phyloP scores from a whole-genome alignment of 2,888 invertebrate genomes.

The Mythimna ferrago region DNA sequence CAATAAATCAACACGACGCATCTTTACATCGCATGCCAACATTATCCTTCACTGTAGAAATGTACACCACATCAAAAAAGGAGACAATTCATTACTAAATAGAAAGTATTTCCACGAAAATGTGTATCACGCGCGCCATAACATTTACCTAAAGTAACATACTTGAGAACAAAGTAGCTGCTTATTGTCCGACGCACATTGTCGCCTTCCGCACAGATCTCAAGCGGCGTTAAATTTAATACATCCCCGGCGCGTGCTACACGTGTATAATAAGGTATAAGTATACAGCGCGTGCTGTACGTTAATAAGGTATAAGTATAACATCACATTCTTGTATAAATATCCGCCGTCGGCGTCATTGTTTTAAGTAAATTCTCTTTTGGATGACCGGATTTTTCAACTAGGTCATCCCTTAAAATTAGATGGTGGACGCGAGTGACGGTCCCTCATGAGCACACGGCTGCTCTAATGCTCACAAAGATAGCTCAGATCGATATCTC shows the following conservation, averaged over 20 bases:
- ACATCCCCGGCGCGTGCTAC: conserved; percentile 30
- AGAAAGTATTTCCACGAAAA: conserved; percentile 1
- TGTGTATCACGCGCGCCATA: conserved; percentile 2
- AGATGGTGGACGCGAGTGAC: conserved; percentile 69
- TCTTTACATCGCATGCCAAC: background rate
- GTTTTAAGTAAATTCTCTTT: conserved; percentile 70
- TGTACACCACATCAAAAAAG: background rate
- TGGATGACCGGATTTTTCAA: conserved; percentile 82
- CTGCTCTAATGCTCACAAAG: conserved; percentile 78
- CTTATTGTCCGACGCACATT: conserved; percentile 41
- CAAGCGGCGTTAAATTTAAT: conserved; percentile 41
- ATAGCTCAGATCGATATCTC: conserved; percentile 80
- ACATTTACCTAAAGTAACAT: conserved; percentile 35
- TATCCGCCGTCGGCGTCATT: conserved; percentile 44
- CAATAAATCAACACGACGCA: background rate
- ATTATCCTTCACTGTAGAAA: background rate
- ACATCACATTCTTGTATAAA: conserved; percentile 47
- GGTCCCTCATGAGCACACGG: conserved; percentile 74
- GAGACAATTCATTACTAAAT: conserved; percentile 20
- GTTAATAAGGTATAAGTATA: conserved; percentile 29
- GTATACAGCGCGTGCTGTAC: conserved; percentile 15
- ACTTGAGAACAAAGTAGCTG: conserved; percentile 32
- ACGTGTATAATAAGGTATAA: conserved; percentile 1
- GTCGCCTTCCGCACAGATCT: conserved; percentile 29
- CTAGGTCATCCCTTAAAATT: conserved; percentile 86